Percentiles rank a stretch among this genome's conserved stretches.
These are phyloP conservation scores for Macrotus californicus DNA, from an alignment of 2,113 vertebrate genomes.

Conservation along the genomic window DNA sequence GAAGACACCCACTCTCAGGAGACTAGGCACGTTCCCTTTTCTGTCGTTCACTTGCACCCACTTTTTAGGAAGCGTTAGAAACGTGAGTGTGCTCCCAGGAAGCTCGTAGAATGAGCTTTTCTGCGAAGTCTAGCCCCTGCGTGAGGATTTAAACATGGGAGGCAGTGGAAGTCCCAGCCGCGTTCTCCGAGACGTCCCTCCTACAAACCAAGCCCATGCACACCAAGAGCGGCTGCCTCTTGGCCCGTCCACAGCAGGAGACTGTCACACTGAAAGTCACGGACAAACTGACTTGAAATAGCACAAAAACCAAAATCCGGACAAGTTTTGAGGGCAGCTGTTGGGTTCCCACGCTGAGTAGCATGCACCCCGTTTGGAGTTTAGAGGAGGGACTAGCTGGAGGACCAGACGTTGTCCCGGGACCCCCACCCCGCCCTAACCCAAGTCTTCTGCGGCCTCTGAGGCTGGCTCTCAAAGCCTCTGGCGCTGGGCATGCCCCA, in stretches of 20 bases:
- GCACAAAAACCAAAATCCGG: slow-evolving; percentile 19
- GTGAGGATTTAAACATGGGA: background rate
- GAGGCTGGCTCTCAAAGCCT: background rate
- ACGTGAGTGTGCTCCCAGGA: background rate
- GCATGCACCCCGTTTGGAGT: background rate
- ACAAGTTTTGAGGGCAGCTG: background rate
- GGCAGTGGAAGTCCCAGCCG: background rate
- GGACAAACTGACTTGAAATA: background rate
- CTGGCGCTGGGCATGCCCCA: background rate
- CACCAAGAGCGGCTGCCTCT: background rate
- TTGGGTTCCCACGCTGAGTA: background rate
- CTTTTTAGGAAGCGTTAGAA: background rate
- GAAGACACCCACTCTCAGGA: too few relatives aligned
- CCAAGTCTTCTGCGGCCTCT: background rate
- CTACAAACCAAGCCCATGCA: background rate
- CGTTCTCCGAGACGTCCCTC: background rate
- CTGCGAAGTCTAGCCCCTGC: background rate
- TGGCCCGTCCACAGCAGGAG: background rate
- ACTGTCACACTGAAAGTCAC: background rate
- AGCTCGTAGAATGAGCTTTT: background rate
- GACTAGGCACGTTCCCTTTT: background rate
- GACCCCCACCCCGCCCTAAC: rapidly evolving
- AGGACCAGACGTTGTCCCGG: background rate
- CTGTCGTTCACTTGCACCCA: background rate
- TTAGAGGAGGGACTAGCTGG: background rate